Percentiles rank a stretch among this genome's conserved stretches.
Conservation (phyloP, 2,797 vertebrate species). For the Parauchenoglanis punctatus region DNA sequence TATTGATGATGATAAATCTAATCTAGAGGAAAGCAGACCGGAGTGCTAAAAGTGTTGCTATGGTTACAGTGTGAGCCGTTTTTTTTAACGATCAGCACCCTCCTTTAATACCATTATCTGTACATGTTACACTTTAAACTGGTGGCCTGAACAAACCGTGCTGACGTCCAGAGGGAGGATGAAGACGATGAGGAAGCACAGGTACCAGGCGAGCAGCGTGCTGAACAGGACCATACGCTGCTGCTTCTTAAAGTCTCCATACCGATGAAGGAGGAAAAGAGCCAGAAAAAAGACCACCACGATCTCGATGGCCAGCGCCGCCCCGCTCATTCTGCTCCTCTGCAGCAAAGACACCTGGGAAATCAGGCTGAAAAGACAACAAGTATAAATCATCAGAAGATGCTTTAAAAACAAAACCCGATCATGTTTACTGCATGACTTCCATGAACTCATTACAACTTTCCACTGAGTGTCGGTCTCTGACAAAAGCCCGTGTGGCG, state of each 20-base stretch:
- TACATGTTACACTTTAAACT: neutral
- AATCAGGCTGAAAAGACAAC: neutral
- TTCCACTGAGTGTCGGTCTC: neutral
- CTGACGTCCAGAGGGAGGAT: conserved; percentile 95
- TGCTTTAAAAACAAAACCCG: neutral
- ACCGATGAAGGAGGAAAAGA: conserved; percentile 91
- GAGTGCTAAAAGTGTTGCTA: neutral
- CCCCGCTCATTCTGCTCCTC: conserved; percentile 85
- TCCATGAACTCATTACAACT: neutral
- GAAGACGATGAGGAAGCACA: conserved; percentile 97
- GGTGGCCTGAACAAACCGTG: conserved; percentile 80
- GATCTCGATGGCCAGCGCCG: conserved; percentile 89
- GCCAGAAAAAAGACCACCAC: conserved; percentile 96
- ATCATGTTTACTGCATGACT: neutral
- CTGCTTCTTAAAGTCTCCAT: conserved; percentile 95
- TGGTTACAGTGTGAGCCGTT: neutral
- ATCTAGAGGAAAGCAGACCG: neutral
- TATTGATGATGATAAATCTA: neutral
- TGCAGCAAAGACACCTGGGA: conserved; percentile 29
- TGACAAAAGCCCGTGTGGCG: neutral
- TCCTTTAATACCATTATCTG: neutral
- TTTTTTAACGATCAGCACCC: no score
- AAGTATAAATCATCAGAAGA: neutral
- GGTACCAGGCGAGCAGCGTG: conserved; percentile 94
- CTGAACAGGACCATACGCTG: conserved; percentile 92